phyloP scores from a whole-genome alignment of 2,113 vertebrate species.

The Haemorhous mexicanus region DNA sequence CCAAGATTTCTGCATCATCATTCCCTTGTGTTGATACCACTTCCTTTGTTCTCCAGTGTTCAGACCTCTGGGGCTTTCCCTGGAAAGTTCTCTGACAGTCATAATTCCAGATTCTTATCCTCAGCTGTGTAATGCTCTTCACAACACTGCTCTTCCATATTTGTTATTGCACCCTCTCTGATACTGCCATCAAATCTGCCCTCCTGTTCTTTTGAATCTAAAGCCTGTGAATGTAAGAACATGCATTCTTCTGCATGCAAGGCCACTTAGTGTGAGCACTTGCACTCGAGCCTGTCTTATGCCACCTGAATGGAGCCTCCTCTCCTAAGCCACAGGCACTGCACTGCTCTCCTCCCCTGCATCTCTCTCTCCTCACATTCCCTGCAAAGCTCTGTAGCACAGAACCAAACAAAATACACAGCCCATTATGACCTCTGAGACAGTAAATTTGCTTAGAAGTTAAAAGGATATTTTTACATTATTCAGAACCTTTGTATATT shows the following conservation, averaged over 20 bases:
- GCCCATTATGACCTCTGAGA: background rate
- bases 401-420: background rate
- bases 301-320: background rate
- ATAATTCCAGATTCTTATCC: background rate
- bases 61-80: background rate
- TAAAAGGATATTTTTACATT: background rate
- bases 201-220: background rate
- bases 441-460: background rate
- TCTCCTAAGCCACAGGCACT: background rate
- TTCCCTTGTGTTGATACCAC: background rate
- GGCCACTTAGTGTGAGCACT: background rate
- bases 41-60: background rate
- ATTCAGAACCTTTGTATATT: background rate
- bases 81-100: background rate
- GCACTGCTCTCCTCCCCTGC: background rate
- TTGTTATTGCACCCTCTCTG: background rate
- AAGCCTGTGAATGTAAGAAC: background rate
- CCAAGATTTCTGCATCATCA: background rate
- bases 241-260: background rate
- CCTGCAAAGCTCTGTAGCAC: background rate
- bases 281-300: rapidly evolving
- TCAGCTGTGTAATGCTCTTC: background rate
- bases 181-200: background rate
- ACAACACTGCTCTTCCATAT: background rate
- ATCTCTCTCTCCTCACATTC: background rate